Base-by-base conservation (phyloP, 2,797 vertebrate genomes). In the Kryptolebias ocellatus region DNA sequence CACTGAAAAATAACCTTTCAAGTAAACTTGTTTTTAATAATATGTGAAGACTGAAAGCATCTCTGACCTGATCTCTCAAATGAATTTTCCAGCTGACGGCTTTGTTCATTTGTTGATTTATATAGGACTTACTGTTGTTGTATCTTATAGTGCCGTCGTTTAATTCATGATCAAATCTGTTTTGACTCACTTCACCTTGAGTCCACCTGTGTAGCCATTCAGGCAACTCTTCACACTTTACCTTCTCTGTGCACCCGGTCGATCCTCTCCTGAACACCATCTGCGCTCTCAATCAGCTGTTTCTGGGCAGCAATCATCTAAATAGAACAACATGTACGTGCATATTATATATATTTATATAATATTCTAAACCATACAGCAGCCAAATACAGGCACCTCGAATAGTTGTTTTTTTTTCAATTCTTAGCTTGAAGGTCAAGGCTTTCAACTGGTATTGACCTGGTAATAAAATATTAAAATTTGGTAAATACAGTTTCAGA, bases 271-370 rank as follows among this genome's bases (percentile, higher is more conserved):
- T 98, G 95, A 51, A 97, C 93, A 20, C 86, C 73, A 61, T 98
- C 96, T 9, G 96, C 96, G 0, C 87, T 95, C 86, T 98, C 96
- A 14, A 98, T 96, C 85, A 99, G 94, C 89, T 95, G 92, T 54
- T 92, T 97, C 92, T 96, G 96, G 67, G 96, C 95, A n/a, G 95
- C 91, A 77, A 99, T 96, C 95, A 99, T 97, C 98, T 99, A 92
- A 75, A 70, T 15, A 63, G 11, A 66, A 24, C 51, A 31, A 37
- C 8, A 57, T 20, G 10, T 17, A 17, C 3, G 16, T 37, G 10
- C 20, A 24, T 2, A 24, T 24, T 24, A 24, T 24, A 24, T 24
- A 24, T 24, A 24, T 24, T 39, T 39, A 39, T 39, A 10, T 11
- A 39, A 10, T 2, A 3, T 10, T 39, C 37, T 12, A 39, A 39